Percentiles rank a stretch among this genome's conserved stretches.
Conservation (phyloP, 2,113 vertebrate genomes). For the Sebastes fasciatus region DNA sequence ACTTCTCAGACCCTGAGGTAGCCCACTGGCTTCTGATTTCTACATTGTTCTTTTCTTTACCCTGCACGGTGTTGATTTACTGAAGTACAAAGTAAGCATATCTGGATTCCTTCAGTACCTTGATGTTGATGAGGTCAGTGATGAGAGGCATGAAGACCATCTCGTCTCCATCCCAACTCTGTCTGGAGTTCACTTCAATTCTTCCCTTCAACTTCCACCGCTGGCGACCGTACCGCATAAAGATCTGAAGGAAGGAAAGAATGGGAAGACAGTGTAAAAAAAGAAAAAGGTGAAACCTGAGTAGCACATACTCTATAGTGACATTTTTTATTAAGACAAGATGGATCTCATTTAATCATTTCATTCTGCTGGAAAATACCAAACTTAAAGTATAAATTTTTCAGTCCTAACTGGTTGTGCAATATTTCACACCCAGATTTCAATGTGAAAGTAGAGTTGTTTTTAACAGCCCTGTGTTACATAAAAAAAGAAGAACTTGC, state of each 20-base stretch:
- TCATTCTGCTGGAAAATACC: not conserved
- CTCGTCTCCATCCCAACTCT: slow-evolving; percentile 98
- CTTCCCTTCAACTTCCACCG: slow-evolving; percentile 97
- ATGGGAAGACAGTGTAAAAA: not conserved
- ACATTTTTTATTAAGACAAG: not conserved
- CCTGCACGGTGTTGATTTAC: not conserved
- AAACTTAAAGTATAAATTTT: not conserved
- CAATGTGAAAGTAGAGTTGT: not conserved
- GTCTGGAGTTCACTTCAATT: slow-evolving; percentile 96
- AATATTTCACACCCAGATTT: not conserved
- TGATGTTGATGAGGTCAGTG: slow-evolving; percentile 95
- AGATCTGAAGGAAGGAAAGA: slow-evolving; percentile 86
- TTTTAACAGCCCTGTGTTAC: not conserved
- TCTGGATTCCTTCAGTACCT: slow-evolving; percentile 83
- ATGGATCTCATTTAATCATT: not conserved
- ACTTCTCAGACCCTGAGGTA: no score
- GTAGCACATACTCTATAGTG: no score
- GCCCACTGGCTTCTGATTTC: not conserved
- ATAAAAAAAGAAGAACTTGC: slow-evolving; percentile 71
- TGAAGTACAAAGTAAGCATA: not conserved
- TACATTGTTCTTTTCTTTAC: not conserved
- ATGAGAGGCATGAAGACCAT: slow-evolving; percentile 95
- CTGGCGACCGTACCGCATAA: slow-evolving; percentile 97
- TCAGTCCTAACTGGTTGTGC: not conserved
- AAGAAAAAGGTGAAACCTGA: not conserved